These are phyloP conservation scores for Caprella mutica DNA, from an alignment of 2,888 invertebrate species.

Conservation along the genomic window DNA sequence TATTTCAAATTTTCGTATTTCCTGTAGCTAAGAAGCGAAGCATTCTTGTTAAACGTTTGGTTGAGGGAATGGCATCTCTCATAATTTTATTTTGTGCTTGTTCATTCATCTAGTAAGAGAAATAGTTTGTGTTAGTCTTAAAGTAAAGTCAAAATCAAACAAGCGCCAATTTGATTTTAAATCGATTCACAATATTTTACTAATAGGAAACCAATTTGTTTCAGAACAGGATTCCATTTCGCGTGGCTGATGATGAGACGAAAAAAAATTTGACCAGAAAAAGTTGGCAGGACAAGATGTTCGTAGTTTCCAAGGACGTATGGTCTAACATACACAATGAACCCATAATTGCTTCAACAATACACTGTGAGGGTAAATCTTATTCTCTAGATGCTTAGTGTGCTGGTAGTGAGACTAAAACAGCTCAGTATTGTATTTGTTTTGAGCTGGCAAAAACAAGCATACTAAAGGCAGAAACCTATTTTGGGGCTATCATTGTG, in stretches of 20 bases:
- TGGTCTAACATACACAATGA: not conserved
- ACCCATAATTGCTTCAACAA: not conserved
- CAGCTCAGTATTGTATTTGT: not conserved
- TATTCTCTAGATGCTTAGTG: not conserved
- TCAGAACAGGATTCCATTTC: not conserved
- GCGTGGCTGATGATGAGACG: not conserved
- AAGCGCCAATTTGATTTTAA: too few species aligned
- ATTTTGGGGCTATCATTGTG: not conserved
- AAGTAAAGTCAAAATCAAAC: too few species aligned
- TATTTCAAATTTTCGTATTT: too few species aligned
- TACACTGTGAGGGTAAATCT: not conserved
- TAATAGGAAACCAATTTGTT: not conserved
- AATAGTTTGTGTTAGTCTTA: too few species aligned
- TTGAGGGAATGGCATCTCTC: too few species aligned
- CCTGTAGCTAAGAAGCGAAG: too few species aligned
- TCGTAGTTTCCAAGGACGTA: not conserved
- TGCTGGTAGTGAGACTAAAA: not conserved
- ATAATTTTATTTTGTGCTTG: too few species aligned
- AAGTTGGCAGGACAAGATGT: not conserved
- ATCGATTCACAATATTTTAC: too few species aligned
- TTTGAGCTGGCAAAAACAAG: not conserved
- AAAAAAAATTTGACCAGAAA: not conserved
- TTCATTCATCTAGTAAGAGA: too few species aligned
- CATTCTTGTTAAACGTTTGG: too few species aligned
- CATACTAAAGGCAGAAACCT: not conserved